phyloP scores from a whole-genome alignment of 2,113 vertebrate genomes.

The Indicator indicator region DNA sequence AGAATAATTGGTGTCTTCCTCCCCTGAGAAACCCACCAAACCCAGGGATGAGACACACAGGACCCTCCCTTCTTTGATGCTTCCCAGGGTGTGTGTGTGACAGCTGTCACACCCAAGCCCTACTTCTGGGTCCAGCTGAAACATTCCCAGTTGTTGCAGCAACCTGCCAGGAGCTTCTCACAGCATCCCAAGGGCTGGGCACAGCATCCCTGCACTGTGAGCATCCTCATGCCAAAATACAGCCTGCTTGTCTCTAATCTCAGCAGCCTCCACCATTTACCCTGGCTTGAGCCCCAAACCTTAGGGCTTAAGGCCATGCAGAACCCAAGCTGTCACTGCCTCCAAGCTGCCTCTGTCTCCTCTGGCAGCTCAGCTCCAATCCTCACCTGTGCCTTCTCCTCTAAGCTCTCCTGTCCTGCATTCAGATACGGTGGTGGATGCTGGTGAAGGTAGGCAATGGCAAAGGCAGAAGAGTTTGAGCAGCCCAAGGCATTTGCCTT shows the following conservation, averaged over 20 bases:
- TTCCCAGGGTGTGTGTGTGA: background rate
- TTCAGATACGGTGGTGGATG: accelerated
- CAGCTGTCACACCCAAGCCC: background rate
- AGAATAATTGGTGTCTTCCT: background rate
- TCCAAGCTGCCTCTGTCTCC: background rate
- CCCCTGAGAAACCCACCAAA: background rate
- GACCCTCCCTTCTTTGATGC: background rate
- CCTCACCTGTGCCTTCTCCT: background rate
- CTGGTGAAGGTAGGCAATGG: background rate
- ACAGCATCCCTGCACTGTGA: background rate
- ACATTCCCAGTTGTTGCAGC: background rate
- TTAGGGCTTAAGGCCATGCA: background rate
- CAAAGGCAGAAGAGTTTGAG: background rate
- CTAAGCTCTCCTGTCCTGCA: background rate
- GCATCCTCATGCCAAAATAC: background rate
- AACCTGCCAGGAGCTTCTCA: background rate
- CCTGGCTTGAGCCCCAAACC: background rate
- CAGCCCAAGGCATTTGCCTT: background rate
- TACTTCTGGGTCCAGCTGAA: background rate
- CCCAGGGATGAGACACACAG: accelerated
- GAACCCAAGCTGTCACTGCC: background rate
- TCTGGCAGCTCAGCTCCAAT: background rate
- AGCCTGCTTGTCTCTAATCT: background rate
- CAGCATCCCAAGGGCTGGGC: background rate
- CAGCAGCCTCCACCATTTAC: background rate